Conservation (phyloP, 2,888 invertebrate species). For the Branchipolynoe longqiensis region DNA sequence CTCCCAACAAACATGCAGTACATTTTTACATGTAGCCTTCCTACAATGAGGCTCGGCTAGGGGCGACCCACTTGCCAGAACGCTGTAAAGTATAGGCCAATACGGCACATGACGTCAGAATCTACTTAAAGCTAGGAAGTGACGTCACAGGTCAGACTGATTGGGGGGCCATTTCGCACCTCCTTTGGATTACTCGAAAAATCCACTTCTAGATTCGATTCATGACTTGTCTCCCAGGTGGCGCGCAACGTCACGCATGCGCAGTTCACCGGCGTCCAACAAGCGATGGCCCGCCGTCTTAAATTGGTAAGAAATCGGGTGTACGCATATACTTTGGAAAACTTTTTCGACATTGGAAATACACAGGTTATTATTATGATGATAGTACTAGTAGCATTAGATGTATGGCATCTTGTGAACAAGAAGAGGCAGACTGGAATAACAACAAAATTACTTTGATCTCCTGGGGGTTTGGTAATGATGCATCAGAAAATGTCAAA, state of each 20-base stretch:
- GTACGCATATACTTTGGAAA: not conserved
- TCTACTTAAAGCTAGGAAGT: not conserved
- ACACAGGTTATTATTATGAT: conserved; percentile 34
- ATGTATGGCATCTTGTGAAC: conserved; percentile 45
- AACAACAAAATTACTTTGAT: not conserved
- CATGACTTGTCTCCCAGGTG: not conserved
- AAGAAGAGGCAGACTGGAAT: conserved; percentile 11
- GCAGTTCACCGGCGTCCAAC: too few species aligned
- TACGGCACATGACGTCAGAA: conserved; percentile 21
- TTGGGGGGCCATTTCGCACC: not conserved
- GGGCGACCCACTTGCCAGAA: too few species aligned
- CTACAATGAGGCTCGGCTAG: too few species aligned
- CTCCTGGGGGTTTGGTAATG: not conserved
- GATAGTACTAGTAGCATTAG: too few species aligned
- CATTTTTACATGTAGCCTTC: too few species aligned
- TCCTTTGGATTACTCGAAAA: too few species aligned
- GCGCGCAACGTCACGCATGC: too few species aligned
- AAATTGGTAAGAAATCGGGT: conserved; percentile 5
- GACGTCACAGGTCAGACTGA: not conserved
- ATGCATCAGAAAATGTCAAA: conserved; percentile 39
- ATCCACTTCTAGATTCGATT: not conserved
- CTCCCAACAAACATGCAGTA: conserved; percentile 26
- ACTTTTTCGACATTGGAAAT: conserved; percentile 32
- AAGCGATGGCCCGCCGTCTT: not conserved
- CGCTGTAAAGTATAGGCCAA: too few species aligned